Percentiles rank a stretch among this genome's conserved stretches.
These are phyloP conservation scores for Tuta absoluta DNA, from an alignment of 2,888 invertebrate species.

Conservation along the genomic window DNA sequence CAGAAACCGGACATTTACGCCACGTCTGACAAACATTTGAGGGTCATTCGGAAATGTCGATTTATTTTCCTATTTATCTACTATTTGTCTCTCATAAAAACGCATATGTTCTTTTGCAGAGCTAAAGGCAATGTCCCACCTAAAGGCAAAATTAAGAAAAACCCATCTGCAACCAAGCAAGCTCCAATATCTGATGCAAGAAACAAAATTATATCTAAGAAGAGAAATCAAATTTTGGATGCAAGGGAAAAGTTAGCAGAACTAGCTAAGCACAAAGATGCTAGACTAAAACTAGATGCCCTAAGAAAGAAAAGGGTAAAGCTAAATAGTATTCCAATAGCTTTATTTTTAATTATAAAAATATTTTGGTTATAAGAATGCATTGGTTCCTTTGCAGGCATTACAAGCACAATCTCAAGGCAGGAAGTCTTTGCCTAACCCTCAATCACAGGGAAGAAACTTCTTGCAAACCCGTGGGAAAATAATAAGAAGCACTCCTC, in stretches of 20 bases:
- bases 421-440: neutral
- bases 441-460: constrained; percentile 1
- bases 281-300: constrained; percentile 86
- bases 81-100: neutral
- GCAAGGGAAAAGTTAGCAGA: constrained; percentile 90
- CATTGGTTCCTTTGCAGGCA: constrained; percentile 7
- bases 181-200: constrained; percentile 84
- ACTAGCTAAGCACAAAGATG: constrained; percentile 88
- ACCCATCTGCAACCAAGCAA: constrained; percentile 35
- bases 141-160: constrained; percentile 36
- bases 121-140: constrained; percentile 39
- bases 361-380: neutral
- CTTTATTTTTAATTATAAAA: too few relatives aligned
- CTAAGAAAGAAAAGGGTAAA: constrained; percentile 78
- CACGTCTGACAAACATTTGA: too few relatives aligned
- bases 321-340: too few relatives aligned
- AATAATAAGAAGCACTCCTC: constrained; percentile 44
- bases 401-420: neutral
- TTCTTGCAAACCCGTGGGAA: constrained; percentile 46
- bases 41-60: too few relatives aligned
- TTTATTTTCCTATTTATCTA: too few relatives aligned
- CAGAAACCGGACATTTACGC: too few relatives aligned
- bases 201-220: constrained; percentile 89
- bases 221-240: constrained; percentile 87
- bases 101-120: constrained; percentile 35